Conservation (phyloP, 2,113 vertebrate species). For the Alouatta palliata region DNA sequence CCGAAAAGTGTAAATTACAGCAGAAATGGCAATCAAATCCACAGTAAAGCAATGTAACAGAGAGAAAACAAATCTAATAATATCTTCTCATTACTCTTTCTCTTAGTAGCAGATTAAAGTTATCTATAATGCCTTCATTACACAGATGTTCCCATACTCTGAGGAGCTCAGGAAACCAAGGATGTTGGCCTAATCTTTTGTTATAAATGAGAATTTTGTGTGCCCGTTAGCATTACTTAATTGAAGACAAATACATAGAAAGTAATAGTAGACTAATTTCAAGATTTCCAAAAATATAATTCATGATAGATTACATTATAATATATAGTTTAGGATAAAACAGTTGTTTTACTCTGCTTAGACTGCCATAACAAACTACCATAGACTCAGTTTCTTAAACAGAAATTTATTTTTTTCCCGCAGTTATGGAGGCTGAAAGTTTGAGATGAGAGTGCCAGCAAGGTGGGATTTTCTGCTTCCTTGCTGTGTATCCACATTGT, state of each 20-base stretch:
- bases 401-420: not conserved
- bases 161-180: not conserved
- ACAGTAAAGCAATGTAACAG: not conserved
- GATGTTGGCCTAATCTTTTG: not conserved
- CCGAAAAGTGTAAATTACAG: constrained; percentile 16
- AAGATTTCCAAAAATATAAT: not conserved
- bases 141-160: not conserved
- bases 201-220: not conserved
- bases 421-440: not conserved
- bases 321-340: not conserved
- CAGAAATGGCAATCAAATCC: not conserved
- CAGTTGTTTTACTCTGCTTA: not conserved
- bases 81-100: not conserved
- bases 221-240: not conserved
- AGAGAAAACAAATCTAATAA: not conserved
- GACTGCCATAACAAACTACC: not conserved
- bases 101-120: not conserved
- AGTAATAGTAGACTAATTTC: not conserved
- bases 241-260: not conserved
- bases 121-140: not conserved
- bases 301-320: not conserved
- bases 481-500: fast-evolving
- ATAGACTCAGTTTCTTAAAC: not conserved
- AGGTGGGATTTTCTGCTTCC: not conserved
- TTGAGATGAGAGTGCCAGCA: not conserved